phyloP scores from a whole-genome alignment of 2,113 vertebrate genomes.

The Anseranas semipalmata region DNA sequence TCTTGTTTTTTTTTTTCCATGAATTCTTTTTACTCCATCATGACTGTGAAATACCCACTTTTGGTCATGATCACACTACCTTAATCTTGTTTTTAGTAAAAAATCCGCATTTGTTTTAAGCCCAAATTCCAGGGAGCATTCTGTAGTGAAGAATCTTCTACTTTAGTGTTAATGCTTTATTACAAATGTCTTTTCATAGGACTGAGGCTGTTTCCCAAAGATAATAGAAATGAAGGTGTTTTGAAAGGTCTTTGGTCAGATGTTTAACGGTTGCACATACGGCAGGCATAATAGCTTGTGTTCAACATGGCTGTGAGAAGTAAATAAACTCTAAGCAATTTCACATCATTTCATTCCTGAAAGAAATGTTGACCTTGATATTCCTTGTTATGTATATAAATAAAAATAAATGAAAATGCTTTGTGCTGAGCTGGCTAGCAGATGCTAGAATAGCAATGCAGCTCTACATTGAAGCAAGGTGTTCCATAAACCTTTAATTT shows the following conservation, averaged over 20 bases:
- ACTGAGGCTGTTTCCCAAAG: not conserved
- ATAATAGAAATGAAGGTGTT: not conserved
- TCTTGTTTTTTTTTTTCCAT: not conserved
- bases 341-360: slow-evolving; percentile 22
- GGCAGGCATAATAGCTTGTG: not conserved
- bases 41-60: not conserved
- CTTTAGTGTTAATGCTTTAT: not conserved
- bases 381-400: slow-evolving; percentile 10
- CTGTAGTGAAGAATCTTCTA: not conserved
- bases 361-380: slow-evolving; percentile 41
- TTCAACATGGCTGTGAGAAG: not conserved
- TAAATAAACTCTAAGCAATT: slow-evolving; percentile 45
- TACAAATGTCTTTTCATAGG: not conserved
- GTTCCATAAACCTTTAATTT: slow-evolving; percentile 58
- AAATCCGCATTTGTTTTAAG: not conserved
- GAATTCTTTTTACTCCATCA: not conserved
- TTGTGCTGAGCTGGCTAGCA: not conserved
- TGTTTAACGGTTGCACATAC: not conserved
- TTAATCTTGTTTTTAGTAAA: not conserved
- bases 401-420: slow-evolving; percentile 35
- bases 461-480: slow-evolving; percentile 8
- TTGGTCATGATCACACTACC: not conserved
- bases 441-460: slow-evolving; percentile 13
- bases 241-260: slow-evolving; percentile 5
- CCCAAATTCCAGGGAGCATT: not conserved